Conservation (phyloP, 2,797 vertebrate genomes). For the Jordanella pulchra region DNA sequence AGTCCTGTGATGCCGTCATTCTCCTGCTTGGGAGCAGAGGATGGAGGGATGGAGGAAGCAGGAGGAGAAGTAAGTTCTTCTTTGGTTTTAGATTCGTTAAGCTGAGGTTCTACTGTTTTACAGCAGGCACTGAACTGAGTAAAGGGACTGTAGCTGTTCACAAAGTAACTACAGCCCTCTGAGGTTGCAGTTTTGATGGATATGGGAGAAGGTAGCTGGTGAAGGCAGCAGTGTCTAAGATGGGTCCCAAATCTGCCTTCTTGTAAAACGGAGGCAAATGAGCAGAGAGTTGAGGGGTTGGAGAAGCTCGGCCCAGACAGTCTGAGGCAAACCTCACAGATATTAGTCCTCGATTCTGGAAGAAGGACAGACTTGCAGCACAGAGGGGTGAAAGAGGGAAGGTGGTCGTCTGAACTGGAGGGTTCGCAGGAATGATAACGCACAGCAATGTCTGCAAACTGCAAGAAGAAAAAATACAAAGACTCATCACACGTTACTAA, state of each 20-base stretch:
- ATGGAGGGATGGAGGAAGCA: constrained; percentile 8
- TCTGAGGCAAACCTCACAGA: constrained; percentile 90
- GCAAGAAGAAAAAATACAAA: constrained; percentile 2
- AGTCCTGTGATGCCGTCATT: constrained; percentile 84
- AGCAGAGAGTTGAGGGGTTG: constrained; percentile 60
- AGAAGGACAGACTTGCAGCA: constrained; percentile 89
- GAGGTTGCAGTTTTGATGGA: constrained; percentile 21
- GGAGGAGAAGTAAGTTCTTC: constrained; percentile 29
- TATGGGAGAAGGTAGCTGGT: constrained; percentile 15
- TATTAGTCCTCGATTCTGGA: constrained; percentile 69
- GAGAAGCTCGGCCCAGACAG: constrained; percentile 45
- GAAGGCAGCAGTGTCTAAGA: constrained; percentile 77
- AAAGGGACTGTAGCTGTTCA: constrained; percentile 86
- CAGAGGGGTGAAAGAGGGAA: constrained; percentile 1
- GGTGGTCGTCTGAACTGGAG: constrained; percentile 31
- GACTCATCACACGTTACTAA: fast-evolving
- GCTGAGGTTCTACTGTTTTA: constrained; percentile 75
- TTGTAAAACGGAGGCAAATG: constrained; percentile 75
- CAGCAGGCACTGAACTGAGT: constrained; percentile 91
- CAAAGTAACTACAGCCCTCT: constrained; percentile 83
- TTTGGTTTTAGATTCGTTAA: constrained; percentile 69
- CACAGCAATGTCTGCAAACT: constrained; percentile 90
- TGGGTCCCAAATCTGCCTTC: constrained; percentile 79
- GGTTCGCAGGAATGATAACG: constrained; percentile 88
- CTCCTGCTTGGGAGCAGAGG: constrained; percentile 25